Evolutionary conservation across 2,797 vertebrate species (phyloP).

Genomic region (Iguana delicatissima): DNA sequence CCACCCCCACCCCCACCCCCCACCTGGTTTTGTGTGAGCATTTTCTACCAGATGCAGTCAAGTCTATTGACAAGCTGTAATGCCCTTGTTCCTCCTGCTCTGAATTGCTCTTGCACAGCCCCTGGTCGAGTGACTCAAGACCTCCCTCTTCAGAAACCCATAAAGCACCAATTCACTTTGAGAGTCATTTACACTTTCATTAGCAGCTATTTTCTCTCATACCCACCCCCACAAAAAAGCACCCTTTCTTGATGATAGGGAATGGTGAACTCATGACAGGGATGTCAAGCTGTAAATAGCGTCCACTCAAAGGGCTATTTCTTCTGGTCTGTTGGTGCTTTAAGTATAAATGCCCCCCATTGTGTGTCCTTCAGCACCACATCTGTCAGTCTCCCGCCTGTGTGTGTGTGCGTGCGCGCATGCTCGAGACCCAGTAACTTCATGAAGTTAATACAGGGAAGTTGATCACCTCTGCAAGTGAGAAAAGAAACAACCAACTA

Average conservation of each 20-base stretch:
- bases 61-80: constrained; percentile 55
- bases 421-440: constrained; percentile 44
- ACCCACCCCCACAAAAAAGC: constrained; percentile 36
- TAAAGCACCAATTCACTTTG: constrained; percentile 48
- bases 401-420: background rate
- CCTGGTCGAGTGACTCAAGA: constrained; percentile 5
- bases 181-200: constrained; percentile 61
- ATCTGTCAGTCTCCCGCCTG: constrained; percentile 64
- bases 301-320: constrained; percentile 70
- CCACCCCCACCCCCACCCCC: background rate
- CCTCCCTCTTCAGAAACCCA: background rate
- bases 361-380: constrained; percentile 62
- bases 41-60: constrained; percentile 38
- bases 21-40: constrained; percentile 4
- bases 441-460: constrained; percentile 34
- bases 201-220: constrained; percentile 71
- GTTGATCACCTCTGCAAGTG: constrained; percentile 17
- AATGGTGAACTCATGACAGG: constrained; percentile 64
- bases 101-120: constrained; percentile 8
- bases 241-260: constrained; percentile 23
- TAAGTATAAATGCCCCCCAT: constrained; percentile 56
- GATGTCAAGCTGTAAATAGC: constrained; percentile 70
- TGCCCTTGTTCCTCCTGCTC: constrained; percentile 30
- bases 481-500: constrained; percentile 20
- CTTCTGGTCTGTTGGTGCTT: constrained; percentile 69